A percentile compares a stretch with the other conserved stretches of the same genome.
Evolutionary conservation across 2,888 invertebrate genomes (phyloP).

Genomic region (Sminthurinus aureus): DNA sequence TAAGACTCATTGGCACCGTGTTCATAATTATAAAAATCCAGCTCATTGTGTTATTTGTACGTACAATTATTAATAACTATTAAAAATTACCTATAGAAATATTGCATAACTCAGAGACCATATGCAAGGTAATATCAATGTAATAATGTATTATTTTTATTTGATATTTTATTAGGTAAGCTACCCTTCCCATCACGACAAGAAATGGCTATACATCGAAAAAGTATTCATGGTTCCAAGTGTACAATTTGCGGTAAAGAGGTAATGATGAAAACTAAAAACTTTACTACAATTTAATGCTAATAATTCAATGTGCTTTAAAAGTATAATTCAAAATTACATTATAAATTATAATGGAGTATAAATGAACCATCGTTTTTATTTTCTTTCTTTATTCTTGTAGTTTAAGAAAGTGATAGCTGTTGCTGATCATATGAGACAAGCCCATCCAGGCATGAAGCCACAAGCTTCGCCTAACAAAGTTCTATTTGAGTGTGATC

Average conservation of each 20-base stretch:
- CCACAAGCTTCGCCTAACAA: background rate
- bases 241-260: slow-evolving; percentile 1
- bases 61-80: too few species aligned
- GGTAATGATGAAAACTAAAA: too few species aligned
- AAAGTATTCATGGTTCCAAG: background rate
- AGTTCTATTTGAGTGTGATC: background rate
- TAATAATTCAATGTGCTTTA: too few species aligned
- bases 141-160: too few species aligned
- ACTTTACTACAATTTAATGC: too few species aligned
- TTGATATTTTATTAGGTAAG: background rate
- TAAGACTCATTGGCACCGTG: slow-evolving; percentile 11
- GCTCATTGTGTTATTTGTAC: slow-evolving; percentile 7
- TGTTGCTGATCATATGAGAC: slow-evolving; percentile 1
- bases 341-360: too few species aligned
- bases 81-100: too few species aligned
- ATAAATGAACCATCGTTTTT: too few species aligned
- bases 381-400: background rate
- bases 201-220: background rate
- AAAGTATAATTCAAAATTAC: too few species aligned
- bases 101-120: too few species aligned
- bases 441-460: background rate
- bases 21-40: background rate
- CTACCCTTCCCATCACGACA: background rate
- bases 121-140: too few species aligned
- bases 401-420: slow-evolving; percentile 11